A percentile compares a stretch with the other conserved stretches of the same genome.
phyloP scores from a whole-genome alignment of 2,888 invertebrate species.

The Laspeyria flexula region DNA sequence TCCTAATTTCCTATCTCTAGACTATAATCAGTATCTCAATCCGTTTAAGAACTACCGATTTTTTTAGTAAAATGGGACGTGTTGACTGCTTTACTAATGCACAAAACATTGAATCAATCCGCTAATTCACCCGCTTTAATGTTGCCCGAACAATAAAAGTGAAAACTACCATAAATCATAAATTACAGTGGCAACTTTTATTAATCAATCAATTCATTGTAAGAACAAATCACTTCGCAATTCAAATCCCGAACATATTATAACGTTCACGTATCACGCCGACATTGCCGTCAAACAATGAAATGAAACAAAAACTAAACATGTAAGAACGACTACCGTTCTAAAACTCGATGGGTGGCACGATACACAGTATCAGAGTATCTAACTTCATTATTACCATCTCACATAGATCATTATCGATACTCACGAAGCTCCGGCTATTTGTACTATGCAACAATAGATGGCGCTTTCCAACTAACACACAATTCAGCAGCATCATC shows the following conservation, averaged over 20 bases:
- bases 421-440: slow-evolving; percentile 75
- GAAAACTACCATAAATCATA: slow-evolving; percentile 30
- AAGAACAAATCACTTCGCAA: slow-evolving; percentile 33
- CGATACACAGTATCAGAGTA: slow-evolving; percentile 57
- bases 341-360: slow-evolving; percentile 74
- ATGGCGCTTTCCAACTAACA: slow-evolving; percentile 77
- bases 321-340: slow-evolving; percentile 74
- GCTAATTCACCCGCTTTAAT: background rate
- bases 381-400: slow-evolving; percentile 79
- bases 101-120: background rate
- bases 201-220: slow-evolving; percentile 27
- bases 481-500: slow-evolving; percentile 81
- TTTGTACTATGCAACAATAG: slow-evolving; percentile 84
- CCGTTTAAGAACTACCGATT: too few species aligned
- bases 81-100: background rate
- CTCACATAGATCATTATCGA: slow-evolving; percentile 78
- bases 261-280: slow-evolving; percentile 51
- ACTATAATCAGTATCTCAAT: too few species aligned
- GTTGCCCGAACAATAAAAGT: background rate
- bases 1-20: too few species aligned
- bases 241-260: slow-evolving; percentile 25
- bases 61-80: too few species aligned
- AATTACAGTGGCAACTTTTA: slow-evolving; percentile 18
- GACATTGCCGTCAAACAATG: slow-evolving; percentile 65
- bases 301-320: slow-evolving; percentile 55